A percentile compares a stretch with the other conserved stretches of the same genome.
Evolutionary conservation across 2,797 vertebrate genomes (phyloP).

Genomic region (Ibycter americanus): DNA sequence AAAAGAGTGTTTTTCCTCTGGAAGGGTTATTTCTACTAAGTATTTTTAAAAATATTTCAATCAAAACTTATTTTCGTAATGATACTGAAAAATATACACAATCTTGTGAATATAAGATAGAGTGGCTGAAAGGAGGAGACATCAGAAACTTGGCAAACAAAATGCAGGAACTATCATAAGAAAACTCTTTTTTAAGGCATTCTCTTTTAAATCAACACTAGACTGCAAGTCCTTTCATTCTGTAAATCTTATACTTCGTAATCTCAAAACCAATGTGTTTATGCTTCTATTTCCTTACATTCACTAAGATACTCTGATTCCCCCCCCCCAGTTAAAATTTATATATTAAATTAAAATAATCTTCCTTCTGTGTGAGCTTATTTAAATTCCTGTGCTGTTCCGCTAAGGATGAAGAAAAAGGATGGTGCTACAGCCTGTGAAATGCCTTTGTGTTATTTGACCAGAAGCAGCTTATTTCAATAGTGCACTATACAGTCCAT

Average conservation of each 20-base stretch:
- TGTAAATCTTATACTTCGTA: neutral
- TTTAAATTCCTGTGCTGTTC: neutral
- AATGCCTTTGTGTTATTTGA: neutral
- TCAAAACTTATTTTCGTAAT: neutral
- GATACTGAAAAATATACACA: neutral
- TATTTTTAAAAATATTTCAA: neutral
- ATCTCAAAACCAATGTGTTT: neutral
- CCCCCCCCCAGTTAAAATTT: neutral
- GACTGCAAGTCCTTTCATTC: neutral
- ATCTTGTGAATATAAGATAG: neutral
- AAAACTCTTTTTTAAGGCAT: neutral
- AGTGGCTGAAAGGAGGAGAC: neutral
- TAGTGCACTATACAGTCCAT: neutral
- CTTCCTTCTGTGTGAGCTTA: neutral
- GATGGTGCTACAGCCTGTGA: neutral
- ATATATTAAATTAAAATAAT: neutral
- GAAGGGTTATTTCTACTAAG: neutral
- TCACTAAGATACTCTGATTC: neutral
- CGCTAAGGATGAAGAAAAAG: neutral
- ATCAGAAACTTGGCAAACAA: neutral
- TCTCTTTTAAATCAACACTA: neutral
- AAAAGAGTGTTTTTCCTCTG: neutral
- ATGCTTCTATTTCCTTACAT: neutral
- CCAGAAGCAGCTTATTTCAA: neutral
- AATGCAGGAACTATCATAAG: neutral